These are phyloP conservation scores for Hofmannophila pseudospretella DNA, from an alignment of 2,888 invertebrate genomes.

Conservation along the genomic window DNA sequence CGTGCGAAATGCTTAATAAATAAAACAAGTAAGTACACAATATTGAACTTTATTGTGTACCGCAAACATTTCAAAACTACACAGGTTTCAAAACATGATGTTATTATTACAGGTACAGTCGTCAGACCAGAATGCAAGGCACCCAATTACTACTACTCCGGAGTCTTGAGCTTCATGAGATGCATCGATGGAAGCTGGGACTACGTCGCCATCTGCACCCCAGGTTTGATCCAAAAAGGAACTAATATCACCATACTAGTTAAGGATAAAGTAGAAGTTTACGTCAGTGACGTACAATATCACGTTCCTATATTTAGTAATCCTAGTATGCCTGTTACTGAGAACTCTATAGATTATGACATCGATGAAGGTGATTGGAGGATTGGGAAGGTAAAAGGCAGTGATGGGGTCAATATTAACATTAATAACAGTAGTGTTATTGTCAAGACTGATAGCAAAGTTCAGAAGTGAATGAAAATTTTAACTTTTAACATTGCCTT, in stretches of 20 bases:
- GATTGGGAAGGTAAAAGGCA: constrained; percentile 23
- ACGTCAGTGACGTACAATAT: constrained; percentile 23
- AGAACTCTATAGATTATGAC: constrained; percentile 21
- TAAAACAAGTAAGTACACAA: too few relatives aligned
- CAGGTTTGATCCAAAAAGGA: constrained; percentile 47
- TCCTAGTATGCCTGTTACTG: not conserved
- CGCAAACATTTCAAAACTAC: too few relatives aligned
- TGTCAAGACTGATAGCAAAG: constrained; percentile 13
- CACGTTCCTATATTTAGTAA: constrained; percentile 1
- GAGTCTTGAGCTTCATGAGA: constrained; percentile 29
- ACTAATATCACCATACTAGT: constrained; percentile 44
- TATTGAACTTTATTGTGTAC: too few relatives aligned
- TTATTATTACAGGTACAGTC: constrained; percentile 12
- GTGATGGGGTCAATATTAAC: constrained; percentile 21
- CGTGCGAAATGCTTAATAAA: too few relatives aligned
- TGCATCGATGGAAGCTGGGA: constrained; percentile 46
- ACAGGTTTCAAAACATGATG: too few relatives aligned
- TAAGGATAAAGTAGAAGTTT: constrained; percentile 36
- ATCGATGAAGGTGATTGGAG: constrained; percentile 38
- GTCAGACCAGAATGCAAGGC: constrained; percentile 35
- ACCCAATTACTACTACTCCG: constrained; percentile 43
- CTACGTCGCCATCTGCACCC: constrained; percentile 33
- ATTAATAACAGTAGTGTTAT: constrained; percentile 30
- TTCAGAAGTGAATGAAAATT: too few relatives aligned
- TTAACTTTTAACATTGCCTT: too few relatives aligned